Conservation (phyloP, 2,113 vertebrate genomes). For the Labeo rohita region DNA sequence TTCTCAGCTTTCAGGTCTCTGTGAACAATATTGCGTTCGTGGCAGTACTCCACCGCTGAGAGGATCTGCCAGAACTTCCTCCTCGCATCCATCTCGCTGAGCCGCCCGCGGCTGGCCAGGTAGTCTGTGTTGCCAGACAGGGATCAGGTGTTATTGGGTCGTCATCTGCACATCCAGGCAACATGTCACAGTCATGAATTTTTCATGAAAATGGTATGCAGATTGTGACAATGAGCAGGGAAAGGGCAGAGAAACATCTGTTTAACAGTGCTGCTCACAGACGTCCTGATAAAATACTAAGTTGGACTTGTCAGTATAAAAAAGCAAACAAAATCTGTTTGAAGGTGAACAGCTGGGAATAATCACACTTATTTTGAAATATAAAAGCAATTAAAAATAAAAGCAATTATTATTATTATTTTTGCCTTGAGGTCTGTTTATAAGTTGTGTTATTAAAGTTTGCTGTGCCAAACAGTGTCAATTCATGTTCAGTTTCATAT, state of each 20-base stretch:
- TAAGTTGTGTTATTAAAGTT: neutral
- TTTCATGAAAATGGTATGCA: slow-evolving; percentile 23
- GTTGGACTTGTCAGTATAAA: neutral
- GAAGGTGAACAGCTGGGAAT: neutral
- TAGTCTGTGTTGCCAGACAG: slow-evolving; percentile 50
- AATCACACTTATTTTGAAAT: neutral
- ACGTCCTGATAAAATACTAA: neutral
- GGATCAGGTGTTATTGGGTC: slow-evolving; percentile 36
- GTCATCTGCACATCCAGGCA: slow-evolving; percentile 43
- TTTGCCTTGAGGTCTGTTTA: neutral
- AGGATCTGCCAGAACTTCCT: slow-evolving; percentile 59
- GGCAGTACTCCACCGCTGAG: slow-evolving; percentile 56
- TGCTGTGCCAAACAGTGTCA: neutral
- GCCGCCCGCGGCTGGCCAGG: slow-evolving; percentile 55
- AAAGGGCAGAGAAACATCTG: slow-evolving; percentile 23
- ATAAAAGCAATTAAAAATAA: neutral
- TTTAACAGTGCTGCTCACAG: neutral
- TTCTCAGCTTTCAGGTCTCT: slow-evolving; percentile 59
- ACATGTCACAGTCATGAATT: slow-evolving; percentile 34
- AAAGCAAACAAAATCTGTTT: neutral
- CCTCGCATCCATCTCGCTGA: slow-evolving; percentile 53
- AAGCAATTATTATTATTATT: neutral
- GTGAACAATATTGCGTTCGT: slow-evolving; percentile 53
- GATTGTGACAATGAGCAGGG: slow-evolving; percentile 13
- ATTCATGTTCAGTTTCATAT: neutral